Conservation (phyloP, 2,113 vertebrate species). For the Cyanoderma ruficeps region DNA sequence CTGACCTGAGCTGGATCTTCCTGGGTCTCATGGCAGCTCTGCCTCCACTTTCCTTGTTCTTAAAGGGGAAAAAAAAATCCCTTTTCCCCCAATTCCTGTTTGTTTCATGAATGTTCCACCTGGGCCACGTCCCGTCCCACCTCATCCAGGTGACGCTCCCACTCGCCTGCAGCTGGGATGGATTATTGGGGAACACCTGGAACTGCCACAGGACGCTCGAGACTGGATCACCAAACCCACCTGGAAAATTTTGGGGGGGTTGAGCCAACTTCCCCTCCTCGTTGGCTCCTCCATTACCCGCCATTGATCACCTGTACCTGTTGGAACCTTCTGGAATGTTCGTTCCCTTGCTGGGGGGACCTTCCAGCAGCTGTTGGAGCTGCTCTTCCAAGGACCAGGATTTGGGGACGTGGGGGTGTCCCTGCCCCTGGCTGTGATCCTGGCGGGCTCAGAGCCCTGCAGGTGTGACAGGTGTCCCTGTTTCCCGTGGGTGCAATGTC, state of each 20-base stretch:
- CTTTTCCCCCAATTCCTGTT: background rate
- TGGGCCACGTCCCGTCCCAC: background rate
- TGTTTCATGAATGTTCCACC: background rate
- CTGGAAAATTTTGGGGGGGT: background rate
- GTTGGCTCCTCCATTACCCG: background rate
- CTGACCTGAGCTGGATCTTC: background rate
- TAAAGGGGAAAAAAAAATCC: background rate
- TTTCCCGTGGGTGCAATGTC: background rate
- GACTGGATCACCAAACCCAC: background rate
- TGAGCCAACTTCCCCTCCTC: background rate
- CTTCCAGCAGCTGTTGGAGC: background rate
- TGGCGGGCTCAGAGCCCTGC: background rate
- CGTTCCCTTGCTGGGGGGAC: background rate
- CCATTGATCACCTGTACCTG: background rate
- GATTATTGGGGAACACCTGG: background rate
- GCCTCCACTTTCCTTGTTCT: background rate
- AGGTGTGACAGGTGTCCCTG: background rate
- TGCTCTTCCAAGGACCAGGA: background rate
- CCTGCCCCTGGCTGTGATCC: background rate
- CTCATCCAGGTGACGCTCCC: background rate
- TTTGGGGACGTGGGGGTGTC: background rate
- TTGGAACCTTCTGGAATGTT: background rate
- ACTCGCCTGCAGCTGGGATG: background rate
- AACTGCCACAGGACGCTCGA: background rate
- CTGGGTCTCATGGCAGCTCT: background rate